These are phyloP conservation scores for Tineola bisselliella DNA, from an alignment of 2,888 invertebrate genomes.

Conservation along the genomic window DNA sequence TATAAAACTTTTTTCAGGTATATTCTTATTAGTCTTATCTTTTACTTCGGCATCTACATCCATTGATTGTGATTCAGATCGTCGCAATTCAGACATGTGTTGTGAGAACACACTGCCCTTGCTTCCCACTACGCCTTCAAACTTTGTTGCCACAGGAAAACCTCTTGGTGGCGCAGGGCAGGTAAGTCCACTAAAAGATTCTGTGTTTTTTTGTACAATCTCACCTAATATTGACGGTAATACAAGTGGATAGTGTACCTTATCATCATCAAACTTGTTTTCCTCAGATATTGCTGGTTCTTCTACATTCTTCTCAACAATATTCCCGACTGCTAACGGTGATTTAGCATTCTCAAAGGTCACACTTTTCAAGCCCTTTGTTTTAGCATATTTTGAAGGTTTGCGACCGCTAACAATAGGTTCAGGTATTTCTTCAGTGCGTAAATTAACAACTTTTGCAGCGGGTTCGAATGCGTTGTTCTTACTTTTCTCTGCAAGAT, in stretches of 20 bases:
- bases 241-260: conserved; percentile 57
- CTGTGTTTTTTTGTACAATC: conserved; percentile 64
- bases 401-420: conserved; percentile 29
- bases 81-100: conserved; percentile 26
- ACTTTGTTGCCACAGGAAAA: conserved; percentile 59
- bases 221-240: conserved; percentile 55
- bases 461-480: conserved; percentile 69
- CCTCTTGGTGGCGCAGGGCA: conserved; percentile 44
- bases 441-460: conserved; percentile 67
- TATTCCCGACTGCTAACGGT: conserved; percentile 28
- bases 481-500: conserved; percentile 63
- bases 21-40: background rate
- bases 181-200: conserved; percentile 24
- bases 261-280: conserved; percentile 28
- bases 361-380: conserved; percentile 41
- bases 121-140: conserved; percentile 34
- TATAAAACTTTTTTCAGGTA: conserved; percentile 53
- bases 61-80: background rate
- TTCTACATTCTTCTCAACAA: conserved; percentile 41
- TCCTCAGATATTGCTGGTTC: background rate
- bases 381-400: conserved; percentile 52
- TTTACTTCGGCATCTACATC: conserved; percentile 36
- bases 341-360: conserved; percentile 32
- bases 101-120: conserved; percentile 62
- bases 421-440: conserved; percentile 20